Base-by-base conservation (phyloP, 2,888 invertebrate genomes). In the Diarsia dahlii region DNA sequence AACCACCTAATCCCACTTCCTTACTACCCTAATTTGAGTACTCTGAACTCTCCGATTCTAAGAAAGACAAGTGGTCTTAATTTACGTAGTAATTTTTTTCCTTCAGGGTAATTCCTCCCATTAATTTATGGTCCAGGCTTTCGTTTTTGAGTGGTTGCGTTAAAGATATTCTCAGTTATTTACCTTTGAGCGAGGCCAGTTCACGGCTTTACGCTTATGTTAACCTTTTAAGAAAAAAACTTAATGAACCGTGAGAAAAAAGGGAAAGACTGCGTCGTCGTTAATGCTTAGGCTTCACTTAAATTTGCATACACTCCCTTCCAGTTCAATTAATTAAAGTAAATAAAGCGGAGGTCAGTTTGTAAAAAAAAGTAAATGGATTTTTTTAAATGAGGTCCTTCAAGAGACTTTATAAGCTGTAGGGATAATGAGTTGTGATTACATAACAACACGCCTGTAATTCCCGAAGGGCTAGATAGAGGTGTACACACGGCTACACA, bases 191-290 rank as follows among this genome's bases (percentile, higher is more conserved):
- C 88, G 76, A 78, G 84, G 82, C 87, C 88, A 84, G 89, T 94
- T 94, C 87, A 94, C 93, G 93, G 92, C 89, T 89, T 91, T 88
- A 92, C 91, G 94, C 92, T 88, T 90, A 87, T 91, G 89, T 94
- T 93, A 93, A 90, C 93, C 92, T 93, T 94, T 93, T 93, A 93
- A 94, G 94, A 94, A 94, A 95, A 93, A 93, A 90, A 92, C 86
- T 87, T 92, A 94, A 94, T 95, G 93, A 94, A 90, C 92, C 91
- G 88, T 93, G 86, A 89, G 88, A 86, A 89, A 90, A 91, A 91
- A 92, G 91, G 90, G 90, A 89, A 91, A 89, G 84, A 90, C 82
- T 82, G 60, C 82, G 76, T 76, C 76, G 82, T 81, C 72, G 81
- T 74, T 84, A 72, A 88, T 77, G 86, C 87, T 88, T 86, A 78